Percentiles rank a stretch among this genome's conserved stretches.
These are phyloP conservation scores for Trematomus loennbergii DNA, from an alignment of 2,113 vertebrate genomes.

Conservation along the genomic window DNA sequence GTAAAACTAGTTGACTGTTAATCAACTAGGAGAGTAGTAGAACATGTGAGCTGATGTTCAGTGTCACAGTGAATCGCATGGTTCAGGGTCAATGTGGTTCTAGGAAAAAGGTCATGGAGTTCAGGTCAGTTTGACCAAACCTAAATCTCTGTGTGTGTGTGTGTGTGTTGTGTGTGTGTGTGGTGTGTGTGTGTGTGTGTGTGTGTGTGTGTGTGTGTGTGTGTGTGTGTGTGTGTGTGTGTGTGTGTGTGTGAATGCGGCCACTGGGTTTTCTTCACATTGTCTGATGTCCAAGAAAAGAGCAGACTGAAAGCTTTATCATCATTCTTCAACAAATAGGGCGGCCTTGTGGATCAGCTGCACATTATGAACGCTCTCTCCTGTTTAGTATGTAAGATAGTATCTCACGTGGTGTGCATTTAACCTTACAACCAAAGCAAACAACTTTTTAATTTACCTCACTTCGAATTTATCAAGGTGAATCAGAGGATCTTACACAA, in stretches of 20 bases:
- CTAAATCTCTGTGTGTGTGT: not conserved
- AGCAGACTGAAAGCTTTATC: not conserved
- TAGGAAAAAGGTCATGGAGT: slow-evolving; percentile 5
- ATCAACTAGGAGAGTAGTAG: slow-evolving; percentile 3
- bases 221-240: slow-evolving; percentile 3
- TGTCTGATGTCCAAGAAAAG: not conserved
- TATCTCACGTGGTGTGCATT: not conserved
- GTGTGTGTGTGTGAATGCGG: not conserved
- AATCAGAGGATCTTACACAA: not conserved
- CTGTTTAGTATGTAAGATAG: not conserved
- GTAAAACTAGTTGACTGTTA: not conserved
- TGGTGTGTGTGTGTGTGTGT: not conserved
- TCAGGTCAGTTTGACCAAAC: slow-evolving; percentile 12
- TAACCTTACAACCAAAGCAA: not conserved
- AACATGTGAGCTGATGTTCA: slow-evolving; percentile 23
- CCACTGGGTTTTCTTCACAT: not conserved
- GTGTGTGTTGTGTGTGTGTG: not conserved
- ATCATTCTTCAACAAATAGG: not conserved
- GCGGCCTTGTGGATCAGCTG: not conserved
- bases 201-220: not conserved
- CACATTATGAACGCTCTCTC: not conserved
- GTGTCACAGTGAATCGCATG: slow-evolving; percentile 11
- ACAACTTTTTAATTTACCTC: not conserved
- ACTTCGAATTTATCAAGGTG: not conserved
- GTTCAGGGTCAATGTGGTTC: not conserved